Evolutionary conservation across 2,797 vertebrate genomes (phyloP), one percentile per base, ranked within the genome.

Genomic region (Petrocephalus schoutedeni): DNA sequence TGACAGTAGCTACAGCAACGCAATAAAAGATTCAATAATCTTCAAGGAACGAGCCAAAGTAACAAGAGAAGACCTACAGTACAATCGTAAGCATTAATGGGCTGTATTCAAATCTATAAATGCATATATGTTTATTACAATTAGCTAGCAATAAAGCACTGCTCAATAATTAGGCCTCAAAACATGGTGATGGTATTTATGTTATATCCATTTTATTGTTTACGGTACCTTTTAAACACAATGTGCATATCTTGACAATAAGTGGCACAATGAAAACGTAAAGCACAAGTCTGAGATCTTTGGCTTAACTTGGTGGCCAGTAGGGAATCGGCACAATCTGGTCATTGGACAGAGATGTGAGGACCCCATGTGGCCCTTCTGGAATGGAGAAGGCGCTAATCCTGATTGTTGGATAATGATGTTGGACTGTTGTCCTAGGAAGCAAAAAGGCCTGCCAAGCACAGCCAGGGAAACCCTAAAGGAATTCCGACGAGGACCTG

Each of bases 301-400:
- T 86, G 86, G 86, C 86, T 86, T 86, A 86, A 86, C 86, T 86
- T 86, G 45, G 86, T 45, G 86, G 45, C 58, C 86, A 86, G 59
- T 67, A 67, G 86, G 86, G 36, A 64, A 86, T 14, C 59, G n/a
- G 86, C 86, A 64, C 86, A 86, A 86, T 64, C 58, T 64, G 59
- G 86, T 67, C 86, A 61, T 86, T 86, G 86, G 86, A 86, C 58
- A 86, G 86, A 86, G 86, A 86, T 86, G 86, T 86, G 86, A 86
- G 86, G 86, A 86, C 86, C 86, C 86, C 86, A 86, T 86, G 86
- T 86, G 58, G 86, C 51, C 58, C 58, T 86, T 86, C 86, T 86
- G 86, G 86, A 86, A 86, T 67, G 59, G 86, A 86, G 86, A 86
- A 86, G 59, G 58, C 53, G 59, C 86, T 86, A 86, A 86, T 86